phyloP scores from a whole-genome alignment of 2,113 vertebrate species.

The Phrynosoma blainvillii region DNA sequence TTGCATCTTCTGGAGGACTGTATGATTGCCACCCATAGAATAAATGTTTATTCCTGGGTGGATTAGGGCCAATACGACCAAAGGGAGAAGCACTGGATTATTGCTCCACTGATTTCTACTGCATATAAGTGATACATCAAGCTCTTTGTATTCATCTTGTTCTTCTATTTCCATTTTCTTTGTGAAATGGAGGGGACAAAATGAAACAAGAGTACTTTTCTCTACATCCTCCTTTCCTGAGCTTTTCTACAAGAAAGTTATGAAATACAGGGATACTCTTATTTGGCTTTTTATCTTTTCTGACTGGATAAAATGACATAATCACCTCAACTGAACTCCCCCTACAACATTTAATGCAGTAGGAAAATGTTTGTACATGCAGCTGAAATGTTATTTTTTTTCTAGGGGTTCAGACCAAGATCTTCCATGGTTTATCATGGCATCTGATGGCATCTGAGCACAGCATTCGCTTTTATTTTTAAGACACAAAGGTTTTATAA shows the following conservation, averaged over 20 bases:
- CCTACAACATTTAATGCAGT: background rate
- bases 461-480: too few species aligned
- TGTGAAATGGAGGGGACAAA: background rate
- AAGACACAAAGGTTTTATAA: too few species aligned
- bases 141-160: background rate
- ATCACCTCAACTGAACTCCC: conserved; percentile 11
- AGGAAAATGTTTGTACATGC: background rate
- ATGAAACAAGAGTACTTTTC: background rate
- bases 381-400: background rate
- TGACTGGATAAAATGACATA: conserved; percentile 1
- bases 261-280: background rate
- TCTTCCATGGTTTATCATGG: too few species aligned
- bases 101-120: background rate
- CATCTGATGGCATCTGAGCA: too few species aligned
- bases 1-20: too few species aligned
- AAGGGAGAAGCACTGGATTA: background rate
- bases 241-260: background rate
- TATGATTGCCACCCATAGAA: too few species aligned
- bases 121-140: background rate
- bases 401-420: too few species aligned
- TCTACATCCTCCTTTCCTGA: background rate
- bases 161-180: conserved; percentile 3
- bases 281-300: conserved; percentile 4
- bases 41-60: background rate
- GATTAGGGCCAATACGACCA: background rate